phyloP scores from a whole-genome alignment of 1,140 invertebrate species.

The Venustaconcha ellipsiformis region DNA sequence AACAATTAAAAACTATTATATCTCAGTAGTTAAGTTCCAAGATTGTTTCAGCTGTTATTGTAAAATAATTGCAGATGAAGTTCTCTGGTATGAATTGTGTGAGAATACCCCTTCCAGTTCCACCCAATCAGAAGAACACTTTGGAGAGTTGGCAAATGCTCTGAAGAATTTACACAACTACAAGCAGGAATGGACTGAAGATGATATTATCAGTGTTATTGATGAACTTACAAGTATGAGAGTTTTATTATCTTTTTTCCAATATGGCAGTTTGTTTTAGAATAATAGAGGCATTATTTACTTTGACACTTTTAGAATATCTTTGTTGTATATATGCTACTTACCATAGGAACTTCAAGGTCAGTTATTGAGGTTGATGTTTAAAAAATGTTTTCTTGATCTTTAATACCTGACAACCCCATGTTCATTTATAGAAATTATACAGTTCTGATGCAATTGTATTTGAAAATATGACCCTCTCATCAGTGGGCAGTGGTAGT shows the following conservation, averaged over 20 bases:
- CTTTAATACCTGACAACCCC: not conserved
- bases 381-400: not conserved
- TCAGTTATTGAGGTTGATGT: not conserved
- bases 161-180: slow-evolving; percentile 58
- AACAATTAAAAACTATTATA: no score
- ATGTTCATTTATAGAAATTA: not conserved
- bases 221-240: slow-evolving; percentile 67
- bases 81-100: slow-evolving; percentile 66
- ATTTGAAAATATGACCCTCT: no score
- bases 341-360: not conserved
- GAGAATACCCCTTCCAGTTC: slow-evolving; percentile 57
- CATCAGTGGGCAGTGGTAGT: no score
- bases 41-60: not conserved
- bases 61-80: slow-evolving; percentile 47
- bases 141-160: slow-evolving; percentile 60
- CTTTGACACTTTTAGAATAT: not conserved
- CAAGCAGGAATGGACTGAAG: slow-evolving; percentile 63
- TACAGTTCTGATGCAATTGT: no score
- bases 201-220: slow-evolving; percentile 65
- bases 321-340: not conserved
- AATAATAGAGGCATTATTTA: not conserved
- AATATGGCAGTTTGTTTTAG: not conserved
- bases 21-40: no score
- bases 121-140: slow-evolving; percentile 54
- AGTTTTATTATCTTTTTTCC: not conserved